Evolutionary conservation across 2,888 invertebrate genomes (phyloP).

Genomic region (Lumbricus terrestris): DNA sequence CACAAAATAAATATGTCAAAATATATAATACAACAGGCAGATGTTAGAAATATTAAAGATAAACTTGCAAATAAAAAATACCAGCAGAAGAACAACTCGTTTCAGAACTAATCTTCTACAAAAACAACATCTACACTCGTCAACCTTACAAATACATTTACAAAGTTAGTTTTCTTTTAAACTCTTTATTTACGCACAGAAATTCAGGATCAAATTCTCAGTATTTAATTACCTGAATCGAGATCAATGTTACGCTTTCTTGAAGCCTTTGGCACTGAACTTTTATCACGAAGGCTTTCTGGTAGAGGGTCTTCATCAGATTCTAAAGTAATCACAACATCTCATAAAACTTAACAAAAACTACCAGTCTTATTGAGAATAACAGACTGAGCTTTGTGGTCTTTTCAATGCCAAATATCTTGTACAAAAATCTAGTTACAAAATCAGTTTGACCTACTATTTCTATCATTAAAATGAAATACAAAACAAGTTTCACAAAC

Average conservation of each 20-base stretch:
- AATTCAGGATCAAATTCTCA: background rate
- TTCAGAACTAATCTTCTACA: background rate
- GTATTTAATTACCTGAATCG: background rate
- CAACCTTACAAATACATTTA: background rate
- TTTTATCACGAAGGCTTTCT: background rate
- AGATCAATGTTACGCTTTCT: background rate
- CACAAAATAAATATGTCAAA: too few species aligned
- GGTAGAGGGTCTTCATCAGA: constrained; percentile 15
- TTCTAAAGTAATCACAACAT: background rate
- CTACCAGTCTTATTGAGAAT: background rate
- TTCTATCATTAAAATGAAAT: background rate
- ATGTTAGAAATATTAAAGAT: background rate
- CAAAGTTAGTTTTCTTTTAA: background rate
- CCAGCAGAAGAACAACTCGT: background rate
- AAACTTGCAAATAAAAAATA: too few species aligned
- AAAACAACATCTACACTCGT: background rate
- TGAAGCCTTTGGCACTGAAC: background rate
- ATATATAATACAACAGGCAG: too few species aligned
- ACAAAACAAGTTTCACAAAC: background rate
- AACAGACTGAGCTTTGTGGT: background rate
- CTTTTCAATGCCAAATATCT: background rate
- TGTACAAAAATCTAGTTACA: background rate
- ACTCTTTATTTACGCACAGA: background rate
- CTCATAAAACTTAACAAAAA: background rate
- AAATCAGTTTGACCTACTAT: background rate